These are phyloP conservation scores for Chloropsis hardwickii DNA, from an alignment of 2,113 vertebrate species.

Conservation along the genomic window DNA sequence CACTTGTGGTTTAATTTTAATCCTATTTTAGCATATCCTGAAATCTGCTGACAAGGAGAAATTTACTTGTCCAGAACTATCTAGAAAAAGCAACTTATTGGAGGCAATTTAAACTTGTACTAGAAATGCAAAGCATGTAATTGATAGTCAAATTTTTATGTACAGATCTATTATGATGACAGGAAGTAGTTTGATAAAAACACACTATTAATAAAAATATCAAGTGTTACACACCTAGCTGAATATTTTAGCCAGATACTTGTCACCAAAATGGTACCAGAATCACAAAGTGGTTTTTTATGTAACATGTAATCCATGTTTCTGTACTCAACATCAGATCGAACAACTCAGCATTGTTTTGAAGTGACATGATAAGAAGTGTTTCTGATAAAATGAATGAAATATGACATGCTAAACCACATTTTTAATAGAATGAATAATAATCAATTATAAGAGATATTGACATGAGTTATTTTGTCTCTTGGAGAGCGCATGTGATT, in stretches of 20 bases:
- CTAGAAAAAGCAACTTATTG: not conserved
- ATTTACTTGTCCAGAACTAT: not conserved
- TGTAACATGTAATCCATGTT: not conserved
- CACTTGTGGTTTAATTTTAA: not conserved
- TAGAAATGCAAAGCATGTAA: not conserved
- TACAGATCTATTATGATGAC: not conserved
- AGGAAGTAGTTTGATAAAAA: not conserved
- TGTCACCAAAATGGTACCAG: not conserved
- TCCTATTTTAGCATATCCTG: not conserved
- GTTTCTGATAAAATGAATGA: not conserved
- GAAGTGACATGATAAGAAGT: not conserved
- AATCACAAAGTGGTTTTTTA: not conserved
- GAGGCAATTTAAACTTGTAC: not conserved
- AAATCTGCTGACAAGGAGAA: not conserved
- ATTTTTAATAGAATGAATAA: not conserved
- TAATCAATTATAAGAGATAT: not conserved
- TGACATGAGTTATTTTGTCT: not conserved
- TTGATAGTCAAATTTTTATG: not conserved
- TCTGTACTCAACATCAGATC: not conserved
- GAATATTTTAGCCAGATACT: not conserved
- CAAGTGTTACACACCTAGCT: not conserved
- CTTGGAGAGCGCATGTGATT: not conserved
- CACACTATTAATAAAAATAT: not conserved
- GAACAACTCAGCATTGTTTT: not conserved
- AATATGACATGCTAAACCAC: not conserved